Base-by-base conservation (phyloP, 2,888 invertebrate genomes). In the Eupithecia subumbrata region DNA sequence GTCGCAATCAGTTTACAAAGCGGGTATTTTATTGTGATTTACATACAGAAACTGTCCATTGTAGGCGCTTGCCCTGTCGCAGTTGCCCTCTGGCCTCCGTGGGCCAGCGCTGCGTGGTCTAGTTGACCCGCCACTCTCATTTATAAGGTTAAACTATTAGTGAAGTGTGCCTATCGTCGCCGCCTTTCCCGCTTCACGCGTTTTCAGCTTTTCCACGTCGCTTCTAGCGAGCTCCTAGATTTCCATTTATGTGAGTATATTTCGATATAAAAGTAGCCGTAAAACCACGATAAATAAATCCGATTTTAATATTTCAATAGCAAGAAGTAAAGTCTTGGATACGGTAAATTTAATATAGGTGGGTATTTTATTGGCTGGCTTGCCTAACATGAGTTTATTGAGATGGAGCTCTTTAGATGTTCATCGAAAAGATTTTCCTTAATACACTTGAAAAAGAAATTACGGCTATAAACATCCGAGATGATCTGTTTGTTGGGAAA, bases 11-110 rank as follows among this genome's bases (percentile, higher is more conserved):
- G 86, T 86, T 86, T 84, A 93, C 94, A 93, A 93, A 91, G 91
- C 91, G 89, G 88, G 88, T 91, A 92, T 93, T 93, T 93, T 92
- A 94, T 93, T 93, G 93, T 94, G 92, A 92, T 93, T 92, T 91
- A 91, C 91, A 93, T 91, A 91, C 90, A 89, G 90, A 91, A 90
- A 90, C 89, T 91, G 89, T 85, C 86, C 92, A 93, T 92, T 93
- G 93, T 92, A 84, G 86, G 83, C 86, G 87, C 85, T 85, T 85
- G 90, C 88, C 90, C 91, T 90, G 91, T 91, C 89, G 91, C 94
- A 94, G 94, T 93, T 87, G 91, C 90, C 91, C 91, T 90, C 88
- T 84, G 90, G 86, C 91, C 88, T 86, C 88, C 84, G 86, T 84
- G 82, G 88, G 86, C 86, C 87, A 82, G 85, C 85, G 84, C 85